Evolutionary conservation across 2,888 invertebrate genomes (phyloP), one percentile per base, ranked within the genome.

Genomic region (Nephrotoma flavescens): DNA sequence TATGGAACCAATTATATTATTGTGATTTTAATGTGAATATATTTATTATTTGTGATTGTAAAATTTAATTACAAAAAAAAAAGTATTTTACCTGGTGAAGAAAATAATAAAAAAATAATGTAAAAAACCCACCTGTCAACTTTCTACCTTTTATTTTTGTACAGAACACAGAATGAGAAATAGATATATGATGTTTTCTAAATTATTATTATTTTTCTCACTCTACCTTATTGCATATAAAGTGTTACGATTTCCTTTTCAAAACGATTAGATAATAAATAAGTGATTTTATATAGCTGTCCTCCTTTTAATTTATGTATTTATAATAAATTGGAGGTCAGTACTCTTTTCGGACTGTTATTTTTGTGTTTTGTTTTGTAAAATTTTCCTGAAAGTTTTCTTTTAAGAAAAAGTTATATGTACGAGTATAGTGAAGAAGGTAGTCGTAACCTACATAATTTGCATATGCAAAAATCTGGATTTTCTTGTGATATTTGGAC

Each of bases 71-170:
- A 71, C 31, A 71, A 71, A 71, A 31, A 71, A 31, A 71, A 71
- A 71, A 84, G 7, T 9, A 83, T 4, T 42, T 84, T 42, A 84
- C 84, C 84, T 96, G 96, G 96, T 89, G 95, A 85, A 92, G 45
- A 84, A n/a, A 86, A 44, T 44, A 45, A 15, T 31, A n/a, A 45
- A 45, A 6, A 90, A 4, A n/a, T n/a, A 90, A 89, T 45, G 89
- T 89, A 9, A 87, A 87, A 87, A 87, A 87, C 87, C 87, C 87
- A 87, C 87, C 87, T 87, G 87, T 87, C 87, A 87, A 87, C 87
- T 87, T 87, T 88, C 87, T 88, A 88, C 71, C 71, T 84, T 84
- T 15, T 84, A 84, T 42, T 42, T 42, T 12, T 83, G 31, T 12
- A 83, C 31, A 4, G 42, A 42, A 84, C 5, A 84, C 7, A 12